Evolutionary conservation across 2,888 invertebrate genomes (phyloP).

Genomic region (Drosophila flavopinicola): DNA sequence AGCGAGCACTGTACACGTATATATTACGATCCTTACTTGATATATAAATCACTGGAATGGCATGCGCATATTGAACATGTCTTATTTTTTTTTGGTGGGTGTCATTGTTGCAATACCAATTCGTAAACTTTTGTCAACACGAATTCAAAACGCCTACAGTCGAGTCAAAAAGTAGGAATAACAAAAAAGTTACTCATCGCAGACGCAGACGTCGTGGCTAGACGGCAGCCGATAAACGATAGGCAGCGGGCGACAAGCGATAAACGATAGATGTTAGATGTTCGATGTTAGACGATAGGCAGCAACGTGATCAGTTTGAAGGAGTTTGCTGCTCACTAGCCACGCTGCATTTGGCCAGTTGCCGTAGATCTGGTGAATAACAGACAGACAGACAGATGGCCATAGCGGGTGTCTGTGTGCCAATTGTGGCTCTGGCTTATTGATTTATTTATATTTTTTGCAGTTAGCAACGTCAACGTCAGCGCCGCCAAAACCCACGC

Average conservation of each 20-base stretch:
- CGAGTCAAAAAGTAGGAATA: background rate
- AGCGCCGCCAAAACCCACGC: conserved; percentile 38
- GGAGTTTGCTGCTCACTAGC: conserved; percentile 30
- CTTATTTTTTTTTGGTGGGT: conserved; percentile 48
- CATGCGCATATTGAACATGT: conserved; percentile 26
- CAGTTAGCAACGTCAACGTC: conserved; percentile 41
- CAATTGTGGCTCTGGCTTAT: conserved; percentile 64
- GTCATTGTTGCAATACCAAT: conserved; percentile 30
- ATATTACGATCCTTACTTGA: background rate
- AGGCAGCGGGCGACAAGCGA: conserved; percentile 17
- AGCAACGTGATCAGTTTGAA: conserved; percentile 30
- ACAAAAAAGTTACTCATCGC: conserved; percentile 35
- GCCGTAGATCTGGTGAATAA: conserved; percentile 46
- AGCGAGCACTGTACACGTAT: background rate
- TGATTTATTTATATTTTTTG: conserved; percentile 71
- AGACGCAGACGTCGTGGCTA: conserved; percentile 63
- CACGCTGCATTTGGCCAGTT: conserved; percentile 62
- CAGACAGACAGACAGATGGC: conserved; percentile 25
- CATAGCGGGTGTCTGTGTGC: conserved; percentile 76
- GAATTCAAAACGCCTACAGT: conserved; percentile 20
- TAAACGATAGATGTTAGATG: conserved; percentile 14
- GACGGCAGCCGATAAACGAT: conserved; percentile 42
- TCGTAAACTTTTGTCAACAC: conserved; percentile 37
- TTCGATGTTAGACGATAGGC: conserved; percentile 12
- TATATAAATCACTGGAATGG: conserved; percentile 39